Evolutionary conservation across 2,797 vertebrate genomes (phyloP), one percentile per base, ranked within the genome.

Genomic region (Distichodus sexfasciatus): DNA sequence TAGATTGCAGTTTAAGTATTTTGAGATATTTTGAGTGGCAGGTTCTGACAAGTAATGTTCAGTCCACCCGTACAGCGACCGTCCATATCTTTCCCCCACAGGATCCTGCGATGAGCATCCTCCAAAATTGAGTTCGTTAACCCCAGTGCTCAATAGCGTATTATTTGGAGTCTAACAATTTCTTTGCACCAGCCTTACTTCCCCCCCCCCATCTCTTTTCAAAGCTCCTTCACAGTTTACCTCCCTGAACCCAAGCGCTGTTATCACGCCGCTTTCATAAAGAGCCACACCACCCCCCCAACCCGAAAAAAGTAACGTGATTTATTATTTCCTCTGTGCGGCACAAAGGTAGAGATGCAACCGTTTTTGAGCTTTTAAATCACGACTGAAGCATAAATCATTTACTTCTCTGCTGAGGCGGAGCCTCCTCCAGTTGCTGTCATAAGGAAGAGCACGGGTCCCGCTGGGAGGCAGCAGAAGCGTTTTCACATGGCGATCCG

Each of bases 41-140:
- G 76, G 62, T 71, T 67, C 47, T 74, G 38, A 71, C 66, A 48
- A 43, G 41, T 61, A 33, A 66, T 50, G 54, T 82, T 76, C 40
- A 72, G 71, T 72, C 76, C 73, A 63, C 72, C 54, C 66, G 33
- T 66, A 64, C 76, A 40, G 61, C 24, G 26, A 14, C 41, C 8
- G 31, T 48, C 80, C 82, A 81, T 77, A 83, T 87, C 84, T 85
- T 62, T 75, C 75, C 84, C 83, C 66, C 66, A 72, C 73, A 71
- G 81, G 63, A 75, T 76, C 79, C 75, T 77, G 74, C 77, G 78
- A 84, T 73, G 57, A 69, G n/a, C 48, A 59, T 77, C 75, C 69
- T 55, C 75, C 72, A 71, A 84, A 84, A 84, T 85, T 83, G 80
- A 77, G 83, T 88, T 86, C 81, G 84, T 86, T 87, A 82, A 77